Conservation (phyloP, 2,888 invertebrate species). For the Monopis laevigella region DNA sequence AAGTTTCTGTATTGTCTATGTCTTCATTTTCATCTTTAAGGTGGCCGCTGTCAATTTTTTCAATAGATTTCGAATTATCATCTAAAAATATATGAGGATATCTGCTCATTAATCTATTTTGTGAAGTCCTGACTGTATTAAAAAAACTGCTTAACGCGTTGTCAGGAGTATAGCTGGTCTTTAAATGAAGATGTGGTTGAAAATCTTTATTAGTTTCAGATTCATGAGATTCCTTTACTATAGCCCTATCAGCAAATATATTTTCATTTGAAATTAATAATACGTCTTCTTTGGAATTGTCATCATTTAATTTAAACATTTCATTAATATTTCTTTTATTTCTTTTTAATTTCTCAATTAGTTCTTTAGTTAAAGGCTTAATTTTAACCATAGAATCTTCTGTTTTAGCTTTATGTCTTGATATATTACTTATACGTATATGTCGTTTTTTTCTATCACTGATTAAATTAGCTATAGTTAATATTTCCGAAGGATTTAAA, state of each 20-base stretch:
- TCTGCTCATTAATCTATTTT: slow-evolving; percentile 39
- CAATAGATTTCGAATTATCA: slow-evolving; percentile 27
- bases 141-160: slow-evolving; percentile 6
- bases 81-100: slow-evolving; percentile 51
- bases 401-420: slow-evolving; percentile 33
- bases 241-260: slow-evolving; percentile 33
- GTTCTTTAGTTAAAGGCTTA: slow-evolving; percentile 26
- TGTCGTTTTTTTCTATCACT: slow-evolving; percentile 32
- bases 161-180: not conserved
- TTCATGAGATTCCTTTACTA: slow-evolving; percentile 30
- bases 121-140: slow-evolving; percentile 18
- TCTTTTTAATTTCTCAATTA: slow-evolving; percentile 40
- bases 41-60: not conserved
- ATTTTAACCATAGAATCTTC: slow-evolving; percentile 19
- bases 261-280: slow-evolving; percentile 41
- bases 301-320: slow-evolving; percentile 29
- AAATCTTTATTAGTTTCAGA: slow-evolving; percentile 21
- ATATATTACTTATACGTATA: slow-evolving; percentile 29
- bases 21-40: not conserved
- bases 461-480: slow-evolving; percentile 28
- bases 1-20: not conserved
- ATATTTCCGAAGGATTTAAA: slow-evolving; percentile 36
- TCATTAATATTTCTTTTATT: slow-evolving; percentile 42
- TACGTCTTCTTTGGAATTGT: slow-evolving; percentile 35
- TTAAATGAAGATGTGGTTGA: not conserved